phyloP scores from a whole-genome alignment of 2,113 vertebrate genomes.

The Mesocricetus auratus region DNA sequence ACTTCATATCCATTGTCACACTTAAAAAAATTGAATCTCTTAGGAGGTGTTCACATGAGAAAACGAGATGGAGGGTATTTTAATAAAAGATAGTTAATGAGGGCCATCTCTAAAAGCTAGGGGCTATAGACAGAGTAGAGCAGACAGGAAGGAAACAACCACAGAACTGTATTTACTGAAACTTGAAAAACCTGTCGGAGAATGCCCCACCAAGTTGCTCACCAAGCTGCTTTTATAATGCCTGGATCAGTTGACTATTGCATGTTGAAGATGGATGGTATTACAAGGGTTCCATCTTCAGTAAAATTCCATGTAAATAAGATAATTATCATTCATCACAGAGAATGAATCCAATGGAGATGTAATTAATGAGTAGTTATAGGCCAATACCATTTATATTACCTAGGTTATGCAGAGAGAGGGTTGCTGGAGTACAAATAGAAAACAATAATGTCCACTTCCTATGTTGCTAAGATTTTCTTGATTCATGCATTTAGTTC shows the following conservation, averaged over 20 bases:
- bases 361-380: not conserved
- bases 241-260: not conserved
- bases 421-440: not conserved
- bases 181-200: not conserved
- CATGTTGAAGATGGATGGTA: too few relatives aligned
- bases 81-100: slow-evolving; percentile 19
- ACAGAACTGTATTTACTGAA: not conserved
- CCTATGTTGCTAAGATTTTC: not conserved
- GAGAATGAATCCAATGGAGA: not conserved
- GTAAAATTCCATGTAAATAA: not conserved
- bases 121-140: not conserved
- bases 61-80: not conserved
- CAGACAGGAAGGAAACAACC: not conserved
- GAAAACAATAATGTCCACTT: not conserved
- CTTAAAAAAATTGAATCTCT: not conserved
- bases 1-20: not conserved
- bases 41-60: not conserved
- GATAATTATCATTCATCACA: not conserved
- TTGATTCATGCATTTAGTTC: not conserved
- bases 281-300: rapidly evolving
- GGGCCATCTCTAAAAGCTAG: not conserved
- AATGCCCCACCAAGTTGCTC: not conserved
- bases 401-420: not conserved
- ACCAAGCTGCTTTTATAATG: not conserved
- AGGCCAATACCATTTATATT: not conserved